Evolutionary conservation across 2,888 invertebrate genomes (phyloP), one percentile per base, ranked within the genome.

Genomic region (Boloria euphrosyne): DNA sequence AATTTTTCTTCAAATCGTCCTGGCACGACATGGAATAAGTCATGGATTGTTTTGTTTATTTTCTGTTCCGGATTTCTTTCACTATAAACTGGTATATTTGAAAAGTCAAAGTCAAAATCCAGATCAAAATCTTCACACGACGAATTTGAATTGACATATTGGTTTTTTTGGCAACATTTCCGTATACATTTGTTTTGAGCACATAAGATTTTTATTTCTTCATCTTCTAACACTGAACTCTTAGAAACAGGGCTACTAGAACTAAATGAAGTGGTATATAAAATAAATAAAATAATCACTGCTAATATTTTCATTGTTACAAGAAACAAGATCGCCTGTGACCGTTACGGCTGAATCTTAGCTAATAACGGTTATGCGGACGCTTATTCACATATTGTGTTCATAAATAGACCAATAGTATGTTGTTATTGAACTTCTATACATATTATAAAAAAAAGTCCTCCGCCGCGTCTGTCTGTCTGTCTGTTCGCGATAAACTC

Each of bases 61-160:
- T 38, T 58, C 6, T 31, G 17, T 0, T 51, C 58, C 14, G 44
- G 58, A 16, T 59, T 18, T 13, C 52, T 13, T 17, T 65, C 58
- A n/a, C 59, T 52, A 38, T 65, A 65, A 5, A 65, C 46, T 6
- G 51, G 18, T 18, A 65, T 14, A 38, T 31, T 65, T n/a, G 65
- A 18, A 31, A 65, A 65, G 52, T 65, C 52, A 6, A 46, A 59
- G 5, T 31, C 31, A 14, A 17, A 17, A 4, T 65, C 58, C 16
- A 5, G 27, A 18, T 59, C 47, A 31, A 59, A 47, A 38, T 31
- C 0, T n/a, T 46, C 31, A 38, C 59, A 65, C 6, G 6, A 3
- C 13, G 46, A n/a, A n/a, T 14, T 38, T 2, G 38, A 46, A 16
- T 17, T n/a, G 17, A 59, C 13, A 31, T 59, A 65, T 47, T 65